Evolutionary conservation across 92 coral and sea anemone species (phyloP).

Genomic region (Nematostella vectensis): DNA sequence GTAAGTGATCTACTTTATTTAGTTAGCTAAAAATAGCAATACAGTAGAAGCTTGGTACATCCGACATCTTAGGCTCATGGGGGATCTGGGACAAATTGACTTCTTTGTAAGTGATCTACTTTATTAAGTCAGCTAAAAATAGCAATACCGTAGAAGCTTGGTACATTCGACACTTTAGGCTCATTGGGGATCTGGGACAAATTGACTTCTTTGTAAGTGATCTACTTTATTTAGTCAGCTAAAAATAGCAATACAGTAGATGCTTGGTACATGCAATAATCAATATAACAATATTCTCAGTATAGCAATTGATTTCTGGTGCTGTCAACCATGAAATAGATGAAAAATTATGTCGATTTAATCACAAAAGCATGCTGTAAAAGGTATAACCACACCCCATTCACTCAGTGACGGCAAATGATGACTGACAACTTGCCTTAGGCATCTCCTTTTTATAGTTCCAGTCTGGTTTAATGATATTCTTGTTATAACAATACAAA

Average conservation of each 20-base stretch:
- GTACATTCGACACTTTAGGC: conserved; percentile 57
- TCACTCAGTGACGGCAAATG: too few species aligned
- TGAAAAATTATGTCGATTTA: too few species aligned
- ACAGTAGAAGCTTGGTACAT: conserved; percentile 5
- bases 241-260: background rate
- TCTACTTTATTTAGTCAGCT: background rate
- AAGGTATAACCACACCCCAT: too few species aligned
- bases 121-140: background rate
- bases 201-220: conserved; percentile 87
- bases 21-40: background rate
- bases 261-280: conserved; percentile 36
- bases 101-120: conserved; percentile 75
- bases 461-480: too few species aligned
- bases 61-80: conserved; percentile 82
- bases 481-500: too few species aligned
- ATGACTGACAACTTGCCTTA: too few species aligned
- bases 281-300: too few species aligned
- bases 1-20: conserved; percentile 44
- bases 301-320: too few species aligned
- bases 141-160: background rate
- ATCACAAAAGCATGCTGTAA: too few species aligned
- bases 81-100: conserved; percentile 90
- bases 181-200: conserved; percentile 97
- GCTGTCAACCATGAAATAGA: too few species aligned
- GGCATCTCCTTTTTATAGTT: too few species aligned